Base-by-base conservation (phyloP, 2,797 vertebrate species). In the Lagocephalus sceleratus region DNA sequence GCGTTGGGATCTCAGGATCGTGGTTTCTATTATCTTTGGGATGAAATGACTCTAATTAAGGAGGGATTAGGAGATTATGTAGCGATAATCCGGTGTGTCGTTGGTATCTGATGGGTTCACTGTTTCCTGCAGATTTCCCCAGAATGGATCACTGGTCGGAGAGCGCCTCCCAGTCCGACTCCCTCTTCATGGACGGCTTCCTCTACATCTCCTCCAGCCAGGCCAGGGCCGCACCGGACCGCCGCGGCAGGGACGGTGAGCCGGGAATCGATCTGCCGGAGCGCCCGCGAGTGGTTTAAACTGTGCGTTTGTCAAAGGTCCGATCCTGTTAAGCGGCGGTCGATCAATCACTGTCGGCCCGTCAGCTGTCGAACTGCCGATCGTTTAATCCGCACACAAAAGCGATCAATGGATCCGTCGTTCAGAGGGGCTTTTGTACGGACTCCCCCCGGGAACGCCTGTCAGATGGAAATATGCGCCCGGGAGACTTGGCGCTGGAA, bases 161-260 rank as follows among this genome's bases (percentile, higher is more conserved):
- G 73, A 87, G 66, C 53, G 66, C 83, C 47, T 85, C 83, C 47
- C 76, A 61, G 60, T 88, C 89, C 1, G 89, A 93, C n/a, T 78
- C 90, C 19, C 79, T 73, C 50, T 98, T 97, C 83, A 93, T 96
- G 76, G 94, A 94, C 62, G 95, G 96, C 60, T 97, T 94, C 90
- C 88, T 98, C 61, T 96, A 94, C 78, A 92, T 94, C 75, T 87
- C 91, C 60, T 67, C 87, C n/a, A 88, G 81, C 52, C 73, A 75
- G 0, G 49, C 83, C 51, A 97, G 93, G 79, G 59, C 86, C 20
- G 83, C 87, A 12, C 65, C 75, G 61, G 95, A 95, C 71, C 94
- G 91, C 57, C 95, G 92, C 63, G 76, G 91, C 62, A 89, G 92
- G 84, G 94, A 98, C 59, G 95, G 96, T 98, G 90, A 86, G 90